phyloP scores from a whole-genome alignment of 2,113 vertebrate genomes.

The Nannospalax galili region DNA sequence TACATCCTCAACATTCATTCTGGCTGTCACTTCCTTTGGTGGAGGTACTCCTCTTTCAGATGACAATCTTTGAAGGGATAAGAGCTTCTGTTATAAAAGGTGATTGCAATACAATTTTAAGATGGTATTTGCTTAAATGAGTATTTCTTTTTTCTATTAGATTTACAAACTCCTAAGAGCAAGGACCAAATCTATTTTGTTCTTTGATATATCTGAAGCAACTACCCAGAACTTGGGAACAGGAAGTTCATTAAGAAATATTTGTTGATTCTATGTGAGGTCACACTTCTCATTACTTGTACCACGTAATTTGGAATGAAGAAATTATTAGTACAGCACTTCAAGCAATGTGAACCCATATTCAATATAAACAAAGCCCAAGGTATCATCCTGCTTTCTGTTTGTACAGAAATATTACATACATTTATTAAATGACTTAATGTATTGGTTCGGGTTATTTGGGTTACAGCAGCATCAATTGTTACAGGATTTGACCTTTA shows the following conservation, averaged over 20 bases:
- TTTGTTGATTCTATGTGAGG: not conserved
- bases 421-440: not conserved
- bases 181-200: not conserved
- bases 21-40: not conserved
- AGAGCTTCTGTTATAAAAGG: not conserved
- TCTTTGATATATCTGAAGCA: slow-evolving; percentile 14
- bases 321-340: not conserved
- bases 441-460: not conserved
- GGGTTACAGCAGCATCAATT: not conserved
- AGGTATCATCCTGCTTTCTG: not conserved
- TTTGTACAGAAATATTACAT: slow-evolving; percentile 2
- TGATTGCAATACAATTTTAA: not conserved
- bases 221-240: not conserved
- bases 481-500: not conserved
- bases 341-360: not conserved
- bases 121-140: not conserved
- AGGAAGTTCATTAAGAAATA: not conserved
- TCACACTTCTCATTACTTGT: not conserved
- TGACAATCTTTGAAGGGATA: not conserved
- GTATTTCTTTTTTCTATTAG: not conserved
- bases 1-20: not conserved
- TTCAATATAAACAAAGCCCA: not conserved
- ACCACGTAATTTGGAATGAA: not conserved
- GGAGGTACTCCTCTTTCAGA: not conserved
- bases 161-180: not conserved